These are phyloP conservation scores for Ciconia maguari DNA, from an alignment of 2,113 vertebrate genomes.

Conservation along the genomic window DNA sequence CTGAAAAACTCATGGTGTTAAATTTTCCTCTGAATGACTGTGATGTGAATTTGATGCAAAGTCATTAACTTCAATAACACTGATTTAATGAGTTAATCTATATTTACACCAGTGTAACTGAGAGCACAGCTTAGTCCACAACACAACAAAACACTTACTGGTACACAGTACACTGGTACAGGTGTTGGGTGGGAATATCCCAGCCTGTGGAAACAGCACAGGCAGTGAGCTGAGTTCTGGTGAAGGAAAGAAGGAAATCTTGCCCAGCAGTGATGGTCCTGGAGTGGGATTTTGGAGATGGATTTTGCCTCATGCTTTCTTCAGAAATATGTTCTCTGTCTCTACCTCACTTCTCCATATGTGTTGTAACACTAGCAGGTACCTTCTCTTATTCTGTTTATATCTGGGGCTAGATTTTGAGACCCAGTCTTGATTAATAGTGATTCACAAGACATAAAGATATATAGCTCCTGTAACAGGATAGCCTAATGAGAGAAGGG, in stretches of 20 bases:
- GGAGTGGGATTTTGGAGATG: not conserved
- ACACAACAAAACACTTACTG: not conserved
- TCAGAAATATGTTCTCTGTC: not conserved
- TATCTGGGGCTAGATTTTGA: not conserved
- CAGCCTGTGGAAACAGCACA: rapidly evolving
- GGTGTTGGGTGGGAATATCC: not conserved
- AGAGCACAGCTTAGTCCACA: not conserved
- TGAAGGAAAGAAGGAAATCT: not conserved
- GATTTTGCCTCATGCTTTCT: not conserved
- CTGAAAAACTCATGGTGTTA: not conserved
- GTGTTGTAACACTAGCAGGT: not conserved
- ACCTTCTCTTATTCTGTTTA: not conserved
- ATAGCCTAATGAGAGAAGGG: not conserved
- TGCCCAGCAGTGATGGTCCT: rapidly evolving
- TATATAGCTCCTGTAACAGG: not conserved
- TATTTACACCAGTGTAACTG: not conserved
- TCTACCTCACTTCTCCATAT: not conserved
- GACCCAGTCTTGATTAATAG: not conserved
- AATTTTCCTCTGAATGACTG: not conserved
- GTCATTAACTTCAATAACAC: not conserved
- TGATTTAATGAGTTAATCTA: not conserved
- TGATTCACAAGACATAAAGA: not conserved
- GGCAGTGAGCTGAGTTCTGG: not conserved
- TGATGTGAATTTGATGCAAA: not conserved
- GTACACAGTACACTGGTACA: too few relatives aligned